Conservation (phyloP, 92 coral and sea anemone genomes). For the Parazoanthus swiftii region DNA sequence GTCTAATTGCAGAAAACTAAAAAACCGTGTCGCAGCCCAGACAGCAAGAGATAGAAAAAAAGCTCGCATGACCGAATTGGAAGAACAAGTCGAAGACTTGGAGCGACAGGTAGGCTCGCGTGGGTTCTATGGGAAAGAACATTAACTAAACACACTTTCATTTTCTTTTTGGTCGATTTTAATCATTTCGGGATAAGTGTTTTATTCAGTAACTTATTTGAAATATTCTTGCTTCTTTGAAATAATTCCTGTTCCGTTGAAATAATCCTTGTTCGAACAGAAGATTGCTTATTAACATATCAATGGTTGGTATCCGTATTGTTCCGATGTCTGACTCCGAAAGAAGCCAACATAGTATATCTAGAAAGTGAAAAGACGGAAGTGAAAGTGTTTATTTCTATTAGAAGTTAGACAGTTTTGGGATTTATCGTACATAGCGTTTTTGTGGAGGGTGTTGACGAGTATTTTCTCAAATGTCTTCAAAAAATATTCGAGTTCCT, state of each 20-base stretch:
- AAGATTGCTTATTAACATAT: conserved; percentile 6
- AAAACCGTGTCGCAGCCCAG: conserved; percentile 99
- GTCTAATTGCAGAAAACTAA: conserved; percentile 72
- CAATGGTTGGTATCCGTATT: conserved; percentile 7
- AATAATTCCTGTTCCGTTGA: conserved; percentile 1
- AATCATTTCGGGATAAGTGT: not conserved
- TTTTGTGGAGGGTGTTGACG: not conserved
- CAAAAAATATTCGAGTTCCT: not conserved
- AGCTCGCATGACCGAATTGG: conserved; percentile 97
- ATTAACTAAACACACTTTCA: not conserved
- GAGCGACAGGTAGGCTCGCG: conserved; percentile 73
- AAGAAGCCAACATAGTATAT: not conserved
- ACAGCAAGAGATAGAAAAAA: conserved; percentile 98
- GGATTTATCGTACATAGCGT: not conserved
- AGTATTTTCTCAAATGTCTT: not conserved
- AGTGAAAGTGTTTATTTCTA: not conserved
- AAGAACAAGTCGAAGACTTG: conserved; percentile 82
- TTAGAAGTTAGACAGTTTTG: no score
- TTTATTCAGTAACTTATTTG: not conserved
- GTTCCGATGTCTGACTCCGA: conserved; percentile 14
- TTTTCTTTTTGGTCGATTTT: not conserved
- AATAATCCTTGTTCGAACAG: conserved; percentile 6
- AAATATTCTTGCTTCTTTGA: not conserved
- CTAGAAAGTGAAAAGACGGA: no score
- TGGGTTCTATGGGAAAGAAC: not conserved